phyloP scores from a whole-genome alignment of 2,888 invertebrate genomes.

The Cecidostiba fungosa region DNA sequence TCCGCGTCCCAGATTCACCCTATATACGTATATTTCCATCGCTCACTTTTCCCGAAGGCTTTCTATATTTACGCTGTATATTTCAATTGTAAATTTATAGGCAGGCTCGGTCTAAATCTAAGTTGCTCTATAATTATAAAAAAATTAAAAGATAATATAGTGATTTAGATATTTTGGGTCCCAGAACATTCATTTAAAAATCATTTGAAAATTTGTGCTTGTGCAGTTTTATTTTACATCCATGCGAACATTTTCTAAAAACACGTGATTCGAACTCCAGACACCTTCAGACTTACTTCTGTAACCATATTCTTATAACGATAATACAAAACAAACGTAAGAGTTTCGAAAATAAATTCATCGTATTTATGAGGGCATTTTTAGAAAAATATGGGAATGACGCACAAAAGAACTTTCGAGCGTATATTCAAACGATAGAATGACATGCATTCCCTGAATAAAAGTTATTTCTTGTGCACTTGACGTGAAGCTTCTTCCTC shows the following conservation, averaged over 20 bases:
- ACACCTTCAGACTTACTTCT: too few species aligned
- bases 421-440: not conserved
- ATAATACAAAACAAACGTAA: too few species aligned
- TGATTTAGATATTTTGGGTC: not conserved
- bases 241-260: too few species aligned
- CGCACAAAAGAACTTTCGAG: constrained; percentile 1
- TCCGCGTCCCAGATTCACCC: constrained; percentile 4
- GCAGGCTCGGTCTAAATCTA: not conserved
- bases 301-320: too few species aligned
- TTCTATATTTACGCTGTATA: constrained; percentile 22
- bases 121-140: not conserved
- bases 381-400: not conserved
- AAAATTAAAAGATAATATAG: not conserved
- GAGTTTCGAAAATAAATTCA: too few species aligned
- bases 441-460: not conserved
- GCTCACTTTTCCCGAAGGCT: not conserved
- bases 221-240: too few species aligned
- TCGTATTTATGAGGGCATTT: not conserved
- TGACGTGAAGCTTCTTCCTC: not conserved
- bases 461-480: constrained; percentile 4
- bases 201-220: too few species aligned
- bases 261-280: too few species aligned
- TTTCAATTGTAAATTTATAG: constrained; percentile 45
- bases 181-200: too few species aligned
- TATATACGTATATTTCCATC: constrained; percentile 5